A percentile compares a stretch with the other conserved stretches of the same genome.
Conservation (phyloP, 64 coral and sea anemone species). For the Pachyseris speciosa region DNA sequence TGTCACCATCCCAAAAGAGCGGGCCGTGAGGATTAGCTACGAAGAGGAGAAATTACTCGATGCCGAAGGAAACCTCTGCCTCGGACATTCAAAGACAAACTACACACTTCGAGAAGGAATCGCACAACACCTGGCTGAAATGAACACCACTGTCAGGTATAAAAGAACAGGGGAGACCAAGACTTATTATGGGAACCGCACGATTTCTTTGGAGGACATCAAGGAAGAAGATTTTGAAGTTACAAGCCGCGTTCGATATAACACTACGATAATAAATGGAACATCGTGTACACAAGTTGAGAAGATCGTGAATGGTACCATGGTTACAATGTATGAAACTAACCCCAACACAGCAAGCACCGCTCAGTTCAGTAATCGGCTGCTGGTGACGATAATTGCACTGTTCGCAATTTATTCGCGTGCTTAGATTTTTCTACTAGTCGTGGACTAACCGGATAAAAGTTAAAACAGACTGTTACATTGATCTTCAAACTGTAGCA, state of each 20-base stretch:
- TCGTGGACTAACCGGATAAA: too few relatives aligned
- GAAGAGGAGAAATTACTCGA: background rate
- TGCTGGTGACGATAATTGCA: background rate
- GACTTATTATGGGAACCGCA: background rate
- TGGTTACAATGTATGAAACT: constrained; percentile 29
- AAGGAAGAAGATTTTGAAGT: constrained; percentile 15
- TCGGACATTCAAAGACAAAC: background rate
- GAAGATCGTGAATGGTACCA: background rate
- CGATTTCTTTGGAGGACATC: background rate
- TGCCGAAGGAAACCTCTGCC: background rate
- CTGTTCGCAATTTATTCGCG: background rate
- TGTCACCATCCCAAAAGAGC: background rate
- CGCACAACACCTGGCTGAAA: background rate
- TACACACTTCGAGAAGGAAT: background rate
- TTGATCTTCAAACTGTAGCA: too few relatives aligned
- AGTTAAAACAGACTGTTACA: too few relatives aligned
- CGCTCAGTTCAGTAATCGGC: background rate
- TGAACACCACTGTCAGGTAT: background rate
- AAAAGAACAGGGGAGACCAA: background rate
- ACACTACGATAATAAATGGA: background rate
- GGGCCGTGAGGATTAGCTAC: background rate
- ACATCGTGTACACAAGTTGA: constrained; percentile 17
- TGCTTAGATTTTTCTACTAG: background rate
- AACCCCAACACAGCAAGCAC: constrained; percentile 5
- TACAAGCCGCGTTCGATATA: background rate